Percentiles rank a stretch among this genome's conserved stretches.
Evolutionary conservation across 1,140 invertebrate genomes (phyloP).

Genomic region (Magallana ariakensis): DNA sequence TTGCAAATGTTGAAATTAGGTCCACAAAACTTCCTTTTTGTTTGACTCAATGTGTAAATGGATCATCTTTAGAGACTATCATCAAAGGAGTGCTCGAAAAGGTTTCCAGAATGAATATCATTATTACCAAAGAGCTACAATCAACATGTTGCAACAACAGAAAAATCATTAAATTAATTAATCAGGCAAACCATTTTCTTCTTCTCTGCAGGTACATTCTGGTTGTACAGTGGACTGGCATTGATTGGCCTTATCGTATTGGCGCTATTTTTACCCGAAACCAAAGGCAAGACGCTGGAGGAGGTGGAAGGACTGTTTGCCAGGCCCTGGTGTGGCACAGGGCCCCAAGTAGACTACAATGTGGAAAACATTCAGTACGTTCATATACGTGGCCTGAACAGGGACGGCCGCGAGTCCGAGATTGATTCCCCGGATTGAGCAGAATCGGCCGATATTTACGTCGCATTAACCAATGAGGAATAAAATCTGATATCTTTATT

Average conservation of each 20-base stretch:
- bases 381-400: constrained; percentile 80
- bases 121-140: no score
- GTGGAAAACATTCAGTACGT: constrained; percentile 80
- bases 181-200: not conserved
- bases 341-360: constrained; percentile 69
- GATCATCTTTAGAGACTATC: no score
- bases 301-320: constrained; percentile 86
- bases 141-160: no score
- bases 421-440: constrained; percentile 73
- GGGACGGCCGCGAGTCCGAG: constrained; percentile 77
- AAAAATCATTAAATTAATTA: not conserved
- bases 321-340: constrained; percentile 72
- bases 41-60: no score
- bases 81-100: no score
- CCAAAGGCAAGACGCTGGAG: constrained; percentile 92
- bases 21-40: no score
- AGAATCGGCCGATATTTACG: not conserved
- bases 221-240: constrained; percentile 89
- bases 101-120: no score
- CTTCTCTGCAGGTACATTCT: constrained; percentile 85
- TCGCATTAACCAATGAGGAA: not conserved
- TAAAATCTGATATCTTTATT: not conserved
- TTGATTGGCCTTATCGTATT: constrained; percentile 88
- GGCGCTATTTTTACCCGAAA: constrained; percentile 92
- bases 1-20: no score